Evolutionary conservation across 2,797 vertebrate genomes (phyloP), one percentile per base, ranked within the genome.

Genomic region (Capromys pilorides): DNA sequence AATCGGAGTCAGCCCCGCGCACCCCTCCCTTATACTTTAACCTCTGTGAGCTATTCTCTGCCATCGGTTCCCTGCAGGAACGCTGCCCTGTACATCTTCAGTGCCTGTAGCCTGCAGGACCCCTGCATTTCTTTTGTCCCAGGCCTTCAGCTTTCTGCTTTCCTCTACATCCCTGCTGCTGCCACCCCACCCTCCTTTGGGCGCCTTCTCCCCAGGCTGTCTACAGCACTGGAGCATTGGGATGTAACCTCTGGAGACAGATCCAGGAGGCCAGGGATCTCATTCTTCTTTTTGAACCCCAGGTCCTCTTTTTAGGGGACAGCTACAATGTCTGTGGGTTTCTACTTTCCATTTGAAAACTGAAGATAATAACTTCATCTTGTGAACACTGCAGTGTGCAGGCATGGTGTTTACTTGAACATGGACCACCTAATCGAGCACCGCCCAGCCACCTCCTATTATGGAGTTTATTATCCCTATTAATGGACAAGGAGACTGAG

Each of bases 51-150:
- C 28, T 36, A 41, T 18, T 4, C 0, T 33, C 77, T 67, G 67
- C 41, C 33, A 0, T n/a, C 57, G 13, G 2, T 0, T 9, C 59
- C 62, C 71, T 16, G 22, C 36, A 12, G 79, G 90, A 90, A 6
- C 21, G 26, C 19, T 11, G 3, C 7, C 4, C 45, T 14, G 41
- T 16, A 7, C 28, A 67, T 31, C 39, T 9, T 6, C 0, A 1
- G 73, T 28, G 16, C 7, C 78, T 2, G 7, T 3, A 71, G 67
- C 39, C 49, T 49, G 57, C 0, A 2, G 73, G 39, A 6, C 1
- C 51, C 33, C 77, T 79, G 64, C 0, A 45, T 59, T 54, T 24
- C 77, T 66, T 78, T 92, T 94, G 82, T 96, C 69, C 51, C 14
- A 2, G 69, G 36, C 8, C 73, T 31, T 39, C 75, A 66, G 41